A percentile compares a stretch with the other conserved stretches of the same genome.
These are phyloP conservation scores for Coelopa frigida DNA, from an alignment of 1,140 invertebrate species.

Conservation along the genomic window DNA sequence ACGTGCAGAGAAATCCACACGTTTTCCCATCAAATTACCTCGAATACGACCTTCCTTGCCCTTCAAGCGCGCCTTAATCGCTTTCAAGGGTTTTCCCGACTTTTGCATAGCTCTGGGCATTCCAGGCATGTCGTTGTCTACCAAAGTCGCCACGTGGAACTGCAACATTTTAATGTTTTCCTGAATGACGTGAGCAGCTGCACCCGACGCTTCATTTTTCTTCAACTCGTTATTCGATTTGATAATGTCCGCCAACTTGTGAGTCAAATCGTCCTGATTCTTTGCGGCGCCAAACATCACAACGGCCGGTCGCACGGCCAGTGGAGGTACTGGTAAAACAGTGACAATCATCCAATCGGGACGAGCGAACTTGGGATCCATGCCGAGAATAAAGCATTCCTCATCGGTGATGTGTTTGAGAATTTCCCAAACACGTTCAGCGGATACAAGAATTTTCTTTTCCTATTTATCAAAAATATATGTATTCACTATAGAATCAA, in stretches of 20 bases:
- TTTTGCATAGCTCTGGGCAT: slow-evolving; percentile 97
- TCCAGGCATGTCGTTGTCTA: slow-evolving; percentile 98
- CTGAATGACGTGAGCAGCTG: slow-evolving; percentile 90
- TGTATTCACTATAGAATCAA: background rate
- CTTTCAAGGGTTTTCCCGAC: slow-evolving; percentile 96
- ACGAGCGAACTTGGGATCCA: slow-evolving; percentile 91
- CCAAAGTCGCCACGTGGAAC: slow-evolving; percentile 95
- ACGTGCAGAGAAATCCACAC: slow-evolving; percentile 98
- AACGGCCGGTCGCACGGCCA: slow-evolving; percentile 90
- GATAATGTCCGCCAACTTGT: slow-evolving; percentile 97
- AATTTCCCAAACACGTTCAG: slow-evolving; percentile 94
- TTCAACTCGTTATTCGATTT: slow-evolving; percentile 97
- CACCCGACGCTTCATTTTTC: slow-evolving; percentile 92
- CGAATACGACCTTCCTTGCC: slow-evolving; percentile 97
- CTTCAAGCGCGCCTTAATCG: slow-evolving; percentile 85
- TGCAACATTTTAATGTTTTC: slow-evolving; percentile 99
- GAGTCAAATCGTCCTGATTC: slow-evolving; percentile 98
- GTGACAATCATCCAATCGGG: slow-evolving; percentile 99
- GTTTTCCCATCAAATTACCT: slow-evolving; percentile 99
- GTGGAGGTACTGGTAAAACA: slow-evolving; percentile 92
- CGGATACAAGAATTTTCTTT: slow-evolving; percentile 85
- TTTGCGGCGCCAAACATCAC: slow-evolving; percentile 98
- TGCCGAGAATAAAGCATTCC: slow-evolving; percentile 90
- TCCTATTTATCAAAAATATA: too few species aligned
- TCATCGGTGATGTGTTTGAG: slow-evolving; percentile 97